Conservation (phyloP, 2,888 invertebrate species). For the Cyclophora albipunctata region DNA sequence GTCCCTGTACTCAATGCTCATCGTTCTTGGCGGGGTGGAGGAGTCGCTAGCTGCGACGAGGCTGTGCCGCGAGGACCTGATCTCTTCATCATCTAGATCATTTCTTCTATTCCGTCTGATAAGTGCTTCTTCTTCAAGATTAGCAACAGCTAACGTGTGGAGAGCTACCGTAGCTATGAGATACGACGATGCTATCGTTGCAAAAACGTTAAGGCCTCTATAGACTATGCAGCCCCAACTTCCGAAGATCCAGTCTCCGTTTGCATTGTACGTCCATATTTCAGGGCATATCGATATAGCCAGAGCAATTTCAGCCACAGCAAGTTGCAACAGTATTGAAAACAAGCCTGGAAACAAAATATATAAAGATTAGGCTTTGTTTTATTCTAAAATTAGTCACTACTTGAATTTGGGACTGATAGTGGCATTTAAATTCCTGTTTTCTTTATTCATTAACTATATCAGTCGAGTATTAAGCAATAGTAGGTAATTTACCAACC, state of each 20-base stretch:
- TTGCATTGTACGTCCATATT: slow-evolving; percentile 64
- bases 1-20: slow-evolving; percentile 72
- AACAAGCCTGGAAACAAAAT: slow-evolving; percentile 56
- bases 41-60: slow-evolving; percentile 65
- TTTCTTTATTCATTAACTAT: no score
- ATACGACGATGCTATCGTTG: slow-evolving; percentile 73
- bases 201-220: slow-evolving; percentile 71
- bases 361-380: no score
- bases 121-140: slow-evolving; percentile 59
- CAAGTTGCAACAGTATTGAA: slow-evolving; percentile 70
- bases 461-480: no score
- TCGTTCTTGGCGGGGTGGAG: slow-evolving; percentile 64
- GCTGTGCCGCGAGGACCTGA: slow-evolving; percentile 64
- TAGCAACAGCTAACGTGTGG: slow-evolving; percentile 73
- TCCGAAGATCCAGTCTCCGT: slow-evolving; percentile 67
- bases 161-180: slow-evolving; percentile 73
- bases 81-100: slow-evolving; percentile 54
- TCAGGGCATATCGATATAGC: slow-evolving; percentile 65
- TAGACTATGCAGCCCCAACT: slow-evolving; percentile 66
- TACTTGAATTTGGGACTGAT: no score
- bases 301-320: slow-evolving; percentile 65
- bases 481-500: no score
- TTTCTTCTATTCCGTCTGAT: slow-evolving; percentile 45
- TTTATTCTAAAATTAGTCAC: no score
- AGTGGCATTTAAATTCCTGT: no score